phyloP scores from a whole-genome alignment of 1,140 invertebrate species.

The Ceratoteleas bidentatus region DNA sequence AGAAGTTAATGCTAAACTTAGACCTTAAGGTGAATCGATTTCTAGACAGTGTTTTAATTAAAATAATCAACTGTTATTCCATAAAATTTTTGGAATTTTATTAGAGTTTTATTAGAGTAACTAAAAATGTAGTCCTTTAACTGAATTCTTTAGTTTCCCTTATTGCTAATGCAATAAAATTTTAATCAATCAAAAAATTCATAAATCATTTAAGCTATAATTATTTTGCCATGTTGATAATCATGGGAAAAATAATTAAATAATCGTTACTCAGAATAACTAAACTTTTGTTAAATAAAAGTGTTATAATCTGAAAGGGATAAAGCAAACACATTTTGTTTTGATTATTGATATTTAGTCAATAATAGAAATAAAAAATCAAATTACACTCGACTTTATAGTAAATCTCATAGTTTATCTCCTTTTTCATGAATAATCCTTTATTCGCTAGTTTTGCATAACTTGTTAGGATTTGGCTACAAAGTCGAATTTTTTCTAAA shows the following conservation, averaged over 20 bases:
- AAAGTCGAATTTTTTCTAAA: too few species aligned
- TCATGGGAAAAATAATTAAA: neutral
- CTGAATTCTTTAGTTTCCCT: neutral
- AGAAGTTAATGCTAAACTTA: too few species aligned
- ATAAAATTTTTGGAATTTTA: too few species aligned
- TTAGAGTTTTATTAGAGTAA: too few species aligned
- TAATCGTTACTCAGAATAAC: too few species aligned
- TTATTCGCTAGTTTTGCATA: neutral
- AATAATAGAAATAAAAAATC: neutral
- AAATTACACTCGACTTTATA: neutral
- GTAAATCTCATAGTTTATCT: neutral
- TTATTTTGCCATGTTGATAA: neutral
- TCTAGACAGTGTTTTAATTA: too few species aligned
- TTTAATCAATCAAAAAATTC: neutral
- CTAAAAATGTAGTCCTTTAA: too few species aligned
- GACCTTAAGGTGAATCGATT: too few species aligned
- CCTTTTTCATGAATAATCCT: neutral
- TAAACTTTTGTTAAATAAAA: too few species aligned
- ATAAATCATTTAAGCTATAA: too few species aligned
- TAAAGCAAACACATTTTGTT: neutral
- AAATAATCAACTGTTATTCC: neutral
- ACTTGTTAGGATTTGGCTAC: too few species aligned
- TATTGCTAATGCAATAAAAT: neutral
- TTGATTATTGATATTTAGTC: neutral
- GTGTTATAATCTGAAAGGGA: too few species aligned